Evolutionary conservation across 2,797 vertebrate genomes (phyloP).

Genomic region (Danio albolineatus): DNA sequence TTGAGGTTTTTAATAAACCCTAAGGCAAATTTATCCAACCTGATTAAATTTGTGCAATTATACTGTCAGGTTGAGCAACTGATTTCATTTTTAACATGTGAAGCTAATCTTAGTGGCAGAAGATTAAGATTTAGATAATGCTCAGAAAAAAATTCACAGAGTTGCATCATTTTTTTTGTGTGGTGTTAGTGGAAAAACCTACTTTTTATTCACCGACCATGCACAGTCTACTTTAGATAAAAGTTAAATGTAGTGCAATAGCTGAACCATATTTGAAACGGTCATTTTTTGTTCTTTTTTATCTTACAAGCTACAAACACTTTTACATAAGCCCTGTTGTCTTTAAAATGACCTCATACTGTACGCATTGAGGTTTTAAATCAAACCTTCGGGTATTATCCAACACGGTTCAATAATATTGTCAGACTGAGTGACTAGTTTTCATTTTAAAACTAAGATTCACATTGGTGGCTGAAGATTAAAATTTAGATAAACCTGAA

Average conservation of each 20-base stretch:
- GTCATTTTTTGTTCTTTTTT: neutral
- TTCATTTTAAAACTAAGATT: no score
- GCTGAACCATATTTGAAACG: neutral
- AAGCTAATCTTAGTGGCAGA: neutral
- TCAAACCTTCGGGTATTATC: no score
- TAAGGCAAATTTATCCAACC: neutral
- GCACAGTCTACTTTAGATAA: neutral
- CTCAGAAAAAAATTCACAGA: neutral
- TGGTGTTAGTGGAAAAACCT: neutral
- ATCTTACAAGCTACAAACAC: no score
- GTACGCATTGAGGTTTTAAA: no score
- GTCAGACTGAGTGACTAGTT: no score
- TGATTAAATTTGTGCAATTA: neutral
- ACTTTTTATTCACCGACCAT: neutral
- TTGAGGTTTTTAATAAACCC: neutral
- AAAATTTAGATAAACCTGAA: no score
- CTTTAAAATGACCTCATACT: no score
- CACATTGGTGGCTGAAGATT: no score
- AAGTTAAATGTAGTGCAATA: neutral
- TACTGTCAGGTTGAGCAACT: neutral
- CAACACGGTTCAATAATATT: no score
- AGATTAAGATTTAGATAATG: neutral
- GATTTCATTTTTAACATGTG: neutral
- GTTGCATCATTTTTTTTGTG: neutral
- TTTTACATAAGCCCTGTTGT: no score